These are phyloP conservation scores for Calonectris borealis DNA, from an alignment of 2,113 vertebrate genomes.

Conservation along the genomic window DNA sequence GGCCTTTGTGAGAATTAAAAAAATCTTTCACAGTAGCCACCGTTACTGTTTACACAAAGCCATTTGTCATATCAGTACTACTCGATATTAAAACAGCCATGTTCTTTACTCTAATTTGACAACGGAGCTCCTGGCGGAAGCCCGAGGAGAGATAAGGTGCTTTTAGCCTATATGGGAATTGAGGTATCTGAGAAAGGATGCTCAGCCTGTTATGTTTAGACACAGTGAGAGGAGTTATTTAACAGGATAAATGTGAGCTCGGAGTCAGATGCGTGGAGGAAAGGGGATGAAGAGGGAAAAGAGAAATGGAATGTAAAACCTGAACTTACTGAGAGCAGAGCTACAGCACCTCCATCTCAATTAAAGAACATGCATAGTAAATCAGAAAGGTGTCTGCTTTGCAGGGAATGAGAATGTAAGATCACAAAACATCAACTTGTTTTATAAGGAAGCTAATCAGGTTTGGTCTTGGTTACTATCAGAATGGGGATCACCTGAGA, in stretches of 20 bases:
- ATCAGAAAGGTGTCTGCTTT: constrained; percentile 32
- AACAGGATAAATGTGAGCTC: neutral
- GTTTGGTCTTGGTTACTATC: neutral
- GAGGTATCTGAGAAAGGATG: constrained; percentile 8
- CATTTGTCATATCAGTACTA: neutral
- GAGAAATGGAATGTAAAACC: constrained; percentile 3
- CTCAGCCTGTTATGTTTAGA: neutral
- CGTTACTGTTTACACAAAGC: neutral
- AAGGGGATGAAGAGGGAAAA: neutral
- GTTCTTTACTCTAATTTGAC: constrained; percentile 42
- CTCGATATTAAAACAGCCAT: neutral
- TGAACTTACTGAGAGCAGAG: neutral
- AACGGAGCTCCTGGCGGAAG: neutral
- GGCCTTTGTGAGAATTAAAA: constrained; percentile 14
- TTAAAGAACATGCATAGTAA: constrained; percentile 14
- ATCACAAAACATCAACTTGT: neutral
- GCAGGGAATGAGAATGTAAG: constrained; percentile 2
- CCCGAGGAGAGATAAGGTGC: neutral
- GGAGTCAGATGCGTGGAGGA: rapidly evolving
- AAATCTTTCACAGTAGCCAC: neutral
- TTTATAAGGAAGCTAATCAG: neutral
- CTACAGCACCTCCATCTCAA: constrained; percentile 34
- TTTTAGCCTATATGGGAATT: neutral
- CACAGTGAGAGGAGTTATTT: neutral
- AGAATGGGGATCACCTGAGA: constrained; percentile 5